A percentile compares a stretch with the other conserved stretches of the same genome.
Conservation (phyloP, 2,113 vertebrate species). For the Rhagologus leucostigma region DNA sequence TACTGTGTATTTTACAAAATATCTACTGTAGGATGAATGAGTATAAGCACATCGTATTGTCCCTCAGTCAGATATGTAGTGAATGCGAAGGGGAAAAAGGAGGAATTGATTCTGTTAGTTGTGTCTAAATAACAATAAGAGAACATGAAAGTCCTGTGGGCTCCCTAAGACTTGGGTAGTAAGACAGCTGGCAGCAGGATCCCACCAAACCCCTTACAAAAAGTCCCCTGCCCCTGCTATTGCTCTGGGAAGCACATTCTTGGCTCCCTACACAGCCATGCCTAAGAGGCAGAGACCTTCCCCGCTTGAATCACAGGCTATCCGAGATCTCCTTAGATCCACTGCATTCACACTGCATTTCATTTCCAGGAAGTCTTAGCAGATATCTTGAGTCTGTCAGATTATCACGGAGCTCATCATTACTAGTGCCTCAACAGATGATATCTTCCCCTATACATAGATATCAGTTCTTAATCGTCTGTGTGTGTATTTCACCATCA, state of each 20-base stretch:
- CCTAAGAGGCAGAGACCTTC: neutral
- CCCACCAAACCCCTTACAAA: neutral
- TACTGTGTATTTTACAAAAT: neutral
- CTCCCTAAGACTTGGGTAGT: neutral
- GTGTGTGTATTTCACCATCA: neutral
- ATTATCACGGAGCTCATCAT: constrained; percentile 51
- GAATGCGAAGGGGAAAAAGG: fast-evolving
- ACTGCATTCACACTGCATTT: neutral
- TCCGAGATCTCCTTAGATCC: neutral
- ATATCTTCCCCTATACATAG: neutral
- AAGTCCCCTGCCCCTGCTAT: neutral
- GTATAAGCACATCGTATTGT: neutral
- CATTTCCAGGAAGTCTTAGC: neutral
- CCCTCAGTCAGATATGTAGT: neutral
- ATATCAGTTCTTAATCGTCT: constrained; percentile 1
- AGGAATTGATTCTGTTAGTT: neutral
- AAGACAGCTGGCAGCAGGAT: neutral
- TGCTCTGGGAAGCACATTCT: neutral
- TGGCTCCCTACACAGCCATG: neutral
- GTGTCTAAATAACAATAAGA: neutral
- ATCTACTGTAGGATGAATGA: neutral
- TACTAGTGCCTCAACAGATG: constrained; percentile 25
- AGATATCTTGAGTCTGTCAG: neutral
- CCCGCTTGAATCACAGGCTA: neutral
- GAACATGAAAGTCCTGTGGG: neutral